Conservation (phyloP, 2,888 invertebrate genomes). For the Ditula angustiorana region DNA sequence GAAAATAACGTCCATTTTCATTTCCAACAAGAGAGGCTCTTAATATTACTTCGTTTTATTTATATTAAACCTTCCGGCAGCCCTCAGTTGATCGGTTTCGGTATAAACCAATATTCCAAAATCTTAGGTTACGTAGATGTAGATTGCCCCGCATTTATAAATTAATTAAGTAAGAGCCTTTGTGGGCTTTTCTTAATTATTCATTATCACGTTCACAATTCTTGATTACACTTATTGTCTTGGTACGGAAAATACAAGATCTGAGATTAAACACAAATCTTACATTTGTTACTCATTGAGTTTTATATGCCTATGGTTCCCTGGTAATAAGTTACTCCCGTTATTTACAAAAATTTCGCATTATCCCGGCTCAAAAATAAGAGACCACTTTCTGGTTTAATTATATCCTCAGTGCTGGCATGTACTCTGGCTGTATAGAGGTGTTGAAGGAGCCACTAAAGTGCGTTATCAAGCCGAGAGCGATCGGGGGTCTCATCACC, state of each 20-base stretch:
- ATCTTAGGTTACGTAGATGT: neutral
- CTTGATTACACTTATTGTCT: neutral
- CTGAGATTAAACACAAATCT: no score
- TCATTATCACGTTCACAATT: neutral
- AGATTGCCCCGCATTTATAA: neutral
- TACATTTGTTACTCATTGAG: no score
- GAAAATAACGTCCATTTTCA: conserved; percentile 28
- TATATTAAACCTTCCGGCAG: conserved; percentile 10
- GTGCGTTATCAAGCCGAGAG: conserved; percentile 18
- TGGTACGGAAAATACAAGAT: neutral
- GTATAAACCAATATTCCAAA: neutral
- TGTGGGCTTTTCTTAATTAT: neutral
- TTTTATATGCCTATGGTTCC: no score
- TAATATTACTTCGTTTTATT: conserved; percentile 10
- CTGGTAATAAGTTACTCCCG: no score
- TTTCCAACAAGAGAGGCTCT: conserved; percentile 11
- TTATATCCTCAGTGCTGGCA: no score
- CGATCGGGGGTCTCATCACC: conserved; percentile 22
- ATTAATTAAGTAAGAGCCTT: neutral
- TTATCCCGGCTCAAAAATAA: no score
- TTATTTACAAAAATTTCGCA: no score
- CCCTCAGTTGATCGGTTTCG: conserved; percentile 2
- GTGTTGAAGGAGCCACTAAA: conserved; percentile 23
- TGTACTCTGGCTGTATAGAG: conserved; percentile 2
- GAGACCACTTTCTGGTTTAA: no score